Evolutionary conservation across 2,888 invertebrate species (phyloP), one percentile per base, ranked within the genome.

Genomic region (Diadegma fenestrale): DNA sequence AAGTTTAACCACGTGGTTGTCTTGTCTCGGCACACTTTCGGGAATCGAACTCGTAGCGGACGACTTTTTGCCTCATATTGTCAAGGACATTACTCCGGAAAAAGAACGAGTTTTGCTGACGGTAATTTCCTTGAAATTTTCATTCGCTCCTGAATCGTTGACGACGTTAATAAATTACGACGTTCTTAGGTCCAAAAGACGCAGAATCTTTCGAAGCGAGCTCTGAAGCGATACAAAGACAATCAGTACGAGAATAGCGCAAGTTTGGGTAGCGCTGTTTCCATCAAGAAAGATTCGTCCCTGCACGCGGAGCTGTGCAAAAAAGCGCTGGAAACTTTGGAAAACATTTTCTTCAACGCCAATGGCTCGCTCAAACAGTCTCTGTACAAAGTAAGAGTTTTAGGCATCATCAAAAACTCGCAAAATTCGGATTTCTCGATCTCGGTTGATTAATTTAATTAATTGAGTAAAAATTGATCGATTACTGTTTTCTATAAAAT

Each of bases 21-120:
- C 81, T 30, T 88, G 87, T 76, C 88, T 88, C 8, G 88, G 89
- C n/a, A 86, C 89, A 14, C 76, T 90, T 8, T 92, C 93, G n/a
- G 90, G 90, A n/a, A 87, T 93, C 84, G 92, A 93, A 85, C 88
- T 89, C 10, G 71, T 92, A 30, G 89, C 89, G 5, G 90, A 93
- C 22, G 91, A 92, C 68, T 90, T 90, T 84, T 80, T 93, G 22
- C 76, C 87, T 7, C 88, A 86, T 51, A 88, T 93, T 82, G 83
- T 91, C 8, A 91, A 88, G 71, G 93, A 94, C 84, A 86, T 93
- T 48, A 87, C 88, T 51, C 90, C 92, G 22, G 90, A 91, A 54
- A 92, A 88, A 82, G 86, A 91, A 78, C 83, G 89, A 43, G 87
- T 93, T 37, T 64, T 90, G 68, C 83, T 93, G 58, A 89, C 90